These are phyloP conservation scores for Thymelicus sylvestris DNA, from an alignment of 2,888 invertebrate species.

Conservation along the genomic window DNA sequence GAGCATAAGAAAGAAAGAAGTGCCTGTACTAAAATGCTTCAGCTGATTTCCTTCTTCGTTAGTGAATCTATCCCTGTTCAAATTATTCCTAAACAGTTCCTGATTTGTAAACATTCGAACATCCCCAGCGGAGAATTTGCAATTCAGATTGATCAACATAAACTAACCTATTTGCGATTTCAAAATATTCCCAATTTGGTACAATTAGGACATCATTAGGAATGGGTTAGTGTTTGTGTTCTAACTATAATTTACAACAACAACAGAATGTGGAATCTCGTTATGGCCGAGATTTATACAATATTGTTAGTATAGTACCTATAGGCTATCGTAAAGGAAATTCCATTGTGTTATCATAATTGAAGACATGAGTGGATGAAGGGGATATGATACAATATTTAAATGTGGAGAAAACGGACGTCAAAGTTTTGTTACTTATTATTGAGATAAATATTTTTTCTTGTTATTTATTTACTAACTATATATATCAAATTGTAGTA, in stretches of 20 bases:
- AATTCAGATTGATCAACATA: constrained; percentile 3
- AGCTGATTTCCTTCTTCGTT: background rate
- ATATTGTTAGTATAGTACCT: too few relatives aligned
- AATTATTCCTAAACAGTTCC: background rate
- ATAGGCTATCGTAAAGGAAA: too few relatives aligned
- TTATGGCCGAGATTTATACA: background rate
- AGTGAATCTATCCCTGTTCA: background rate
- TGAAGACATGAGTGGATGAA: too few relatives aligned
- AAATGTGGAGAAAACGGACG: too few relatives aligned
- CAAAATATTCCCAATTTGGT: constrained; percentile 18
- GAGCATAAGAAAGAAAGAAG: too few relatives aligned
- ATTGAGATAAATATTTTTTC: too few relatives aligned
- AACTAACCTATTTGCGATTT: constrained; percentile 5
- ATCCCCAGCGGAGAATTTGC: background rate
- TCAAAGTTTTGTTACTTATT: too few relatives aligned
- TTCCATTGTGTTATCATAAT: too few relatives aligned
- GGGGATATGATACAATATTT: too few relatives aligned
- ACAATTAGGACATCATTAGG: constrained; percentile 8
- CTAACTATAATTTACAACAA: constrained; percentile 18
- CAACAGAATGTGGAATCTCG: background rate
- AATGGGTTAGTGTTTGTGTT: background rate
- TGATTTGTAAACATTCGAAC: background rate
- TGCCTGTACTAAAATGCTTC: too few relatives aligned
- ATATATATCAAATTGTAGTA: too few relatives aligned
- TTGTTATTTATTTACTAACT: too few relatives aligned